Evolutionary conservation across 2,113 vertebrate species (phyloP).

Genomic region (Burhinus oedicnemus): DNA sequence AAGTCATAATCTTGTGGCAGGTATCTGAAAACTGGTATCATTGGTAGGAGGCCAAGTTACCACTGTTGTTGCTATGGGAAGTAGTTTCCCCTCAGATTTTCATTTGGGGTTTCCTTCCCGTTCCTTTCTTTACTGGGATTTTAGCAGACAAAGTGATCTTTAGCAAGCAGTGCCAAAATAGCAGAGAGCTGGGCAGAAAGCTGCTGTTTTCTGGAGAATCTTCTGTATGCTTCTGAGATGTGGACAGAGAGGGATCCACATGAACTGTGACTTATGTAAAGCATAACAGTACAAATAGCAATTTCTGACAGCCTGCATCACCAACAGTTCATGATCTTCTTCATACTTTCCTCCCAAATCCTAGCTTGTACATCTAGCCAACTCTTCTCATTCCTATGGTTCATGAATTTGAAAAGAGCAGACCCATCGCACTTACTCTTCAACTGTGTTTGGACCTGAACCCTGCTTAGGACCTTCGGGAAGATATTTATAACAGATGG

Average conservation of each 20-base stretch:
- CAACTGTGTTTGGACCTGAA: not conserved
- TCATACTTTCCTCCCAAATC: not conserved
- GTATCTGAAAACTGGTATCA: not conserved
- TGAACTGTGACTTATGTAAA: not conserved
- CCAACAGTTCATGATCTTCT: not conserved
- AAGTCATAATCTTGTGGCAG: not conserved
- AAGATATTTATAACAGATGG: not conserved
- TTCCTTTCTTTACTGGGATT: not conserved
- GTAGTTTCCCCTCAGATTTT: not conserved
- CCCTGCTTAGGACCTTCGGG: not conserved
- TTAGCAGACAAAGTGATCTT: not conserved
- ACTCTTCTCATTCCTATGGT: not conserved
- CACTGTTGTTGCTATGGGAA: not conserved
- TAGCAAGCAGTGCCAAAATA: not conserved
- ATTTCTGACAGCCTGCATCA: not conserved
- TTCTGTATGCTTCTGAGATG: not conserved
- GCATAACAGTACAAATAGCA: not conserved
- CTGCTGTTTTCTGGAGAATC: not conserved
- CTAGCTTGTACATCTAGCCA: not conserved
- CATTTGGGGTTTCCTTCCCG: not conserved
- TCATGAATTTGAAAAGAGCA: not conserved
- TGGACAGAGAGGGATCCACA: not conserved
- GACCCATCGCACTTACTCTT: not conserved
- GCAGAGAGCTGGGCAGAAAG: not conserved
- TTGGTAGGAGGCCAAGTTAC: fast-evolving